Percentiles rank a stretch among this genome's conserved stretches.
Evolutionary conservation across 2,113 vertebrate genomes (phyloP).

Genomic region (Nothobranchius kuhntae): DNA sequence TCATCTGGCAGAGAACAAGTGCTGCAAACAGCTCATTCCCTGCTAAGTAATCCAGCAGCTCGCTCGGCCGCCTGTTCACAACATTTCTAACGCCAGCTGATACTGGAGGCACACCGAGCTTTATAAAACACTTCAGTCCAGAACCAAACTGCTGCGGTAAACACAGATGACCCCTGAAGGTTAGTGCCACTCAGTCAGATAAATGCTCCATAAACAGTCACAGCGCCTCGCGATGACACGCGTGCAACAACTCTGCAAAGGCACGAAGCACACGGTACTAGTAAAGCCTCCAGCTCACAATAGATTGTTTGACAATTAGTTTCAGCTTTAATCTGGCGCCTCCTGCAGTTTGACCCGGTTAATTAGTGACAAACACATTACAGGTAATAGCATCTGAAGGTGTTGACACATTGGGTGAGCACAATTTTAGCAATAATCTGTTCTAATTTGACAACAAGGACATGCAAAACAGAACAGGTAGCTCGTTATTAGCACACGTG

Average conservation of each 20-base stretch:
- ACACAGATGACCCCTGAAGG: constrained; percentile 62
- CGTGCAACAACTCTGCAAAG: constrained; percentile 3
- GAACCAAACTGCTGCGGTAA: constrained; percentile 53
- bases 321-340: constrained; percentile 2
- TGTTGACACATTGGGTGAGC: constrained; percentile 6
- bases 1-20: constrained; percentile 46
- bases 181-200: constrained; percentile 49
- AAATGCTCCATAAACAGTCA: constrained; percentile 19
- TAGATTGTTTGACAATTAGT: constrained; percentile 3
- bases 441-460: constrained; percentile 10
- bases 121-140: constrained; percentile 63
- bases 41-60: constrained; percentile 50
- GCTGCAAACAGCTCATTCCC: constrained; percentile 43
- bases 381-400: constrained; percentile 8
- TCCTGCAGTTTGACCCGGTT: constrained; percentile 14
- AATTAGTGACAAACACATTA: constrained; percentile 21
- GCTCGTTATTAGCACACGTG: background rate
- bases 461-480: background rate
- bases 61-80: constrained; percentile 44
- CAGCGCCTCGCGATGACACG: constrained; percentile 27
- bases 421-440: constrained; percentile 12
- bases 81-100: constrained; percentile 55
- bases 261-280: constrained; percentile 1
- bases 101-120: constrained; percentile 51
- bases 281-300: constrained; percentile 7